These are phyloP conservation scores for Mythimna albipuncta DNA, from an alignment of 2,888 invertebrate genomes.

Conservation along the genomic window DNA sequence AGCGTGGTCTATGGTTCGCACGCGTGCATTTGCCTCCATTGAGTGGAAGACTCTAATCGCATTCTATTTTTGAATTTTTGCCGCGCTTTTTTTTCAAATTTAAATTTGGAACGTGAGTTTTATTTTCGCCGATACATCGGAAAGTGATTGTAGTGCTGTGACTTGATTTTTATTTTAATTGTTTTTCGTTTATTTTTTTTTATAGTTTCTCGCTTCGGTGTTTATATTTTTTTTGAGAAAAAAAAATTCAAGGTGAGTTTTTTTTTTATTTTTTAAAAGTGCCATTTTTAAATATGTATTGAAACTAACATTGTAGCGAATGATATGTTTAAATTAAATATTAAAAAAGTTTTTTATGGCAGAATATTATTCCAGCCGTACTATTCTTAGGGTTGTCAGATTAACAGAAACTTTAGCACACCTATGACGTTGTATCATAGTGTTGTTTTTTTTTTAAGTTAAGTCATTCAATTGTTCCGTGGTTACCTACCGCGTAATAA, in stretches of 20 bases:
- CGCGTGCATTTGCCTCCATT: conserved; percentile 69
- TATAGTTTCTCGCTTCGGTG: conserved; percentile 57
- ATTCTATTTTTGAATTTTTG: conserved; percentile 63
- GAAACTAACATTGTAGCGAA: neutral
- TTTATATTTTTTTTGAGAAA: conserved; percentile 56
- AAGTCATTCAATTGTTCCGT: conserved; percentile 51
- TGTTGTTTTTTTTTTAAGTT: conserved; percentile 35
- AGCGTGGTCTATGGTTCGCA: conserved; percentile 70
- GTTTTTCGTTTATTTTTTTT: conserved; percentile 52
- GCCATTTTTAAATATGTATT: neutral
- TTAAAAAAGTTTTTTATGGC: neutral
- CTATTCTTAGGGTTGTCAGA: neutral
- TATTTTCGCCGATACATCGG: conserved; percentile 48
- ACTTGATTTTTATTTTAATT: conserved; percentile 56
- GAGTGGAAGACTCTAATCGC: conserved; percentile 67
- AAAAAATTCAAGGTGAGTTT: conserved; percentile 67
- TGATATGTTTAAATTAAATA: too few species aligned
- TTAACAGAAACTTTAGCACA: conserved; percentile 14
- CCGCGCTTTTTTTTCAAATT: conserved; percentile 61
- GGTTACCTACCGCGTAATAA: conserved; percentile 45
- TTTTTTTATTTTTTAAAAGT: neutral
- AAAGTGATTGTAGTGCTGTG: conserved; percentile 68
- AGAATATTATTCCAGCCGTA: neutral
- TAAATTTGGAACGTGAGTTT: conserved; percentile 68
- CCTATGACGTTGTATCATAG: neutral